A percentile compares a stretch with the other conserved stretches of the same genome.
phyloP scores from a whole-genome alignment of 2,888 invertebrate species.

The Muscina levida region DNA sequence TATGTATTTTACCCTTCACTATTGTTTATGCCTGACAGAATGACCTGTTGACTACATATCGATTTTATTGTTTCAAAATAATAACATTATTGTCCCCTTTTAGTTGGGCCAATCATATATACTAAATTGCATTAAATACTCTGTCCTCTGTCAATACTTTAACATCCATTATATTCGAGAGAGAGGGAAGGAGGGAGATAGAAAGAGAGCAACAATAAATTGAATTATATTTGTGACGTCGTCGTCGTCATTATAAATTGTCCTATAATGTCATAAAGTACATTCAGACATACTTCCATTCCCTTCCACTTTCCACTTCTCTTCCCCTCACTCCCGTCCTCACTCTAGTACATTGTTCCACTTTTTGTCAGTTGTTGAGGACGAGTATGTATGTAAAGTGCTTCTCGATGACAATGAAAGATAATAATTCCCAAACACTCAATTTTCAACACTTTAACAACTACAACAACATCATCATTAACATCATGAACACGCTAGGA shows the following conservation, averaged over 20 bases:
- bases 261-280: slow-evolving; percentile 1
- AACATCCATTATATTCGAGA: too few species aligned
- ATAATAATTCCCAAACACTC: slow-evolving; percentile 38
- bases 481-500: neutral
- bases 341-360: neutral
- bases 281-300: neutral
- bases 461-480: slow-evolving; percentile 11
- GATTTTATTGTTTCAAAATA: neutral
- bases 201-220: neutral
- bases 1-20: too few species aligned
- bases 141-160: too few species aligned
- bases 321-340: too few species aligned
- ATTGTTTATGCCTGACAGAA: too few species aligned
- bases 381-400: neutral
- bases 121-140: too few species aligned
- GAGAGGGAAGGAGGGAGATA: neutral
- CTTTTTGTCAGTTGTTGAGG: too few species aligned
- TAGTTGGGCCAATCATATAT: too few species aligned
- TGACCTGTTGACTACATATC: slow-evolving; percentile 15
- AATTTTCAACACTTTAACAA: slow-evolving; percentile 50
- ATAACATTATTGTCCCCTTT: neutral
- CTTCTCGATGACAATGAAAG: slow-evolving; percentile 37
- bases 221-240: slow-evolving; percentile 11
- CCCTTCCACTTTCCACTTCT: too few species aligned
- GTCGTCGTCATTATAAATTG: neutral